Evolutionary conservation across 2,113 vertebrate genomes (phyloP).

Genomic region (Neoarius graeffei): DNA sequence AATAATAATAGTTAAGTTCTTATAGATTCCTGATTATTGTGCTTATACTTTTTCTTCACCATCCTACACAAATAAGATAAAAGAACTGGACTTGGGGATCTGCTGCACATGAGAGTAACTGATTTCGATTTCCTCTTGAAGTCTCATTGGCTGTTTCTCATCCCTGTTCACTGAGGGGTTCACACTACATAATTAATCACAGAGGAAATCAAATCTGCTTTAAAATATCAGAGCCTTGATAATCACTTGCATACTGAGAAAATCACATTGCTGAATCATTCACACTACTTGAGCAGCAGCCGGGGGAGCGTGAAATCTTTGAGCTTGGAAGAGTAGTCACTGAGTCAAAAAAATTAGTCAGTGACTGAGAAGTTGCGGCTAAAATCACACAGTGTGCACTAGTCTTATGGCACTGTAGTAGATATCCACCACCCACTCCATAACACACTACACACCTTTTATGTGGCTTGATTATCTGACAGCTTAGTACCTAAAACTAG

Average conservation of each 20-base stretch:
- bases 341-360: neutral
- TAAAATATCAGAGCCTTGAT: neutral
- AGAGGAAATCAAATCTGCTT: neutral
- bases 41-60: too few relatives aligned
- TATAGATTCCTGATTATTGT: neutral
- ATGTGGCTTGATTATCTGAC: neutral
- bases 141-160: slow-evolving; percentile 1
- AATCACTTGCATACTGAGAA: neutral
- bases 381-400: neutral
- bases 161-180: neutral
- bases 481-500: neutral
- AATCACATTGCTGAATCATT: neutral
- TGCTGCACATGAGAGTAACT: neutral
- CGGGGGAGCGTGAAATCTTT: neutral
- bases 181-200: neutral
- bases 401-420: neutral
- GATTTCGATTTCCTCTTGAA: neutral
- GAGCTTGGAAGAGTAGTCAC: neutral
- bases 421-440: neutral
- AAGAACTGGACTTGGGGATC: neutral
- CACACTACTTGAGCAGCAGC: neutral
- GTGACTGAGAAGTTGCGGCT: neutral
- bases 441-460: slow-evolving; percentile 4
- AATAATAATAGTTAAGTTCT: neutral
- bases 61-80: neutral